Percentiles rank a stretch among this genome's conserved stretches.
Conservation (phyloP, 2,797 vertebrate species). For the Anabas testudineus region DNA sequence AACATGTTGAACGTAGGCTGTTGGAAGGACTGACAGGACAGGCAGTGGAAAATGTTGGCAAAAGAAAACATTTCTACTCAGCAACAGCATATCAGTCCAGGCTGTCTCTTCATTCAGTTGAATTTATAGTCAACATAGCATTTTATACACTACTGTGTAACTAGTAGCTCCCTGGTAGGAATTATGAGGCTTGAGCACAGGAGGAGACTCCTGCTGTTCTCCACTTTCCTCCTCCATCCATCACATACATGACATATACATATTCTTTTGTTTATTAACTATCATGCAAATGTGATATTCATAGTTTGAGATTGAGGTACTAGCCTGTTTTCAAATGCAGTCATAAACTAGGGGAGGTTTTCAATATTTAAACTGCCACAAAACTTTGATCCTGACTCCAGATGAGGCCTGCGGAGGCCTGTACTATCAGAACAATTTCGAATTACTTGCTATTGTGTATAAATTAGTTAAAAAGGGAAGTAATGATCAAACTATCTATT, state of each 20-base stretch:
- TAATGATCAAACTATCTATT: too few species aligned
- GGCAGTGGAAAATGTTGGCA: conserved; percentile 61
- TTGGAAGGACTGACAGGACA: conserved; percentile 64
- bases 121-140: conserved; percentile 49
- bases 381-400: background rate
- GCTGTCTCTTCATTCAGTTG: conserved; percentile 51
- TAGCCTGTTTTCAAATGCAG: too few species aligned
- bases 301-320: background rate
- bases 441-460: too few species aligned
- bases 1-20: conserved; percentile 75
- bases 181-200: conserved; percentile 29
- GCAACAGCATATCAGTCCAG: conserved; percentile 59
- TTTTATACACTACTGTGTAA: conserved; percentile 53
- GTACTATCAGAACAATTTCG: too few species aligned
- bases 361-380: background rate
- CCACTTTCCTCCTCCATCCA: conserved; percentile 11
- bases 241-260: conserved; percentile 1
- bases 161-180: conserved; percentile 29
- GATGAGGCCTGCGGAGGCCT: too few species aligned
- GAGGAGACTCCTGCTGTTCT: conserved; percentile 29
- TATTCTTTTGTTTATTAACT: background rate
- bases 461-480: too few species aligned
- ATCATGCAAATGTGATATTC: background rate
- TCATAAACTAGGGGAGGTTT: background rate
- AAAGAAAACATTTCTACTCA: conserved; percentile 52